Evolutionary conservation across 1,140 invertebrate species (phyloP), one percentile per base, ranked within the genome.

Genomic region (Aphaenogaster floridana): DNA sequence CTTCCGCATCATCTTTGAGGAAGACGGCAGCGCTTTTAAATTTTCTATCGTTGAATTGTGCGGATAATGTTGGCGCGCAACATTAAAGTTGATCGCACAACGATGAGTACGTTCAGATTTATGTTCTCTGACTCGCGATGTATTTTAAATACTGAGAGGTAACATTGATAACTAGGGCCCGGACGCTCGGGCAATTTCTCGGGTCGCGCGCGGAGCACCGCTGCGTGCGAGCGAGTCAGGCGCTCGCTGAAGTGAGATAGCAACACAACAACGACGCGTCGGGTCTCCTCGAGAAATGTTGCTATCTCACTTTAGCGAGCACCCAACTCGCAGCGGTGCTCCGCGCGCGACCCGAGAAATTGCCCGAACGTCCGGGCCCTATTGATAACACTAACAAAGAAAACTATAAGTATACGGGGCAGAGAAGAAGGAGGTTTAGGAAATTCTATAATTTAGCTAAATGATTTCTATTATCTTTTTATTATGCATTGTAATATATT

Each of bases 1-100:
- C 39, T 59, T 72, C 17, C 39, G 39, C 39, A 21, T 83, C 42
- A 39, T 61, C 17, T 61, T 76, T 34, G 28, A 84, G 17, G n/a
- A 61, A 61, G 68, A 28, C 57, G 61, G 2, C 50, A 39, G 11
- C 28, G 39, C 42, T 39, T 57, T 84, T 84, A 13, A 76, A 50
- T 39, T 50, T 61, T 9, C 42, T 48, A 61, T 61, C 57, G n/a
- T n/a, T 7, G 7, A 84, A 50, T 50, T 36, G 36, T 63, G n/a
- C 9, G 69, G 42, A n/a, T 39, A 21, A 48, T 17, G 13, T 74
- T 61, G 15, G 39, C 21, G 2, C 21, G 21, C 39, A 34, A 79
- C 5, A 34, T 71, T 81, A 71, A 80, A 80, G 13, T 45, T 42
- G 21, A 5, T 52, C 13, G 17, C 13, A 8, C 50, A 69, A 45